A percentile compares a stretch with the other conserved stretches of the same genome.
Evolutionary conservation across 2,888 invertebrate species (phyloP).

Genomic region (Anthoptus insignis): DNA sequence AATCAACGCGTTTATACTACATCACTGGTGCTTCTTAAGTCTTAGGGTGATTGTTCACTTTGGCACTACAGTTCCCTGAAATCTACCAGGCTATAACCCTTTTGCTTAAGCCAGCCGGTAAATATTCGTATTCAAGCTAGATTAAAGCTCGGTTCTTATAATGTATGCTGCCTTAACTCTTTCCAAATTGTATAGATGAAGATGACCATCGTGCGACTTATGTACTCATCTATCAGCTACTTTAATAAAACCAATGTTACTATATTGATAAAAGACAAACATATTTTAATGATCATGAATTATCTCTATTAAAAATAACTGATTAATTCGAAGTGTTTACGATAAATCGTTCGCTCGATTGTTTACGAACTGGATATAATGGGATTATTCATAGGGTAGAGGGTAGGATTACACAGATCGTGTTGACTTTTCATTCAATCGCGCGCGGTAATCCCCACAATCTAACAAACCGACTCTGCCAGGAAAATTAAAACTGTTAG

Average conservation of each 20-base stretch:
- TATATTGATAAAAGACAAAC: not conserved
- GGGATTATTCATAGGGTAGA: slow-evolving; percentile 34
- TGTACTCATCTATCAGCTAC: not conserved
- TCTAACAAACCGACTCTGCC: slow-evolving; percentile 11
- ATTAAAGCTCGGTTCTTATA: too few species aligned
- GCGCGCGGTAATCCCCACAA: slow-evolving; percentile 14
- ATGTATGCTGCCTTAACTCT: too few species aligned
- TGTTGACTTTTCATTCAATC: slow-evolving; percentile 26
- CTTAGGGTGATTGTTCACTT: too few species aligned
- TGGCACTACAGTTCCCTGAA: too few species aligned
- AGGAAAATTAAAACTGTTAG: slow-evolving; percentile 5
- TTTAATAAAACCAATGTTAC: not conserved
- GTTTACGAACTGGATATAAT: slow-evolving; percentile 24
- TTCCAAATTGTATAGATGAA: too few species aligned
- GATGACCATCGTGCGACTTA: not conserved
- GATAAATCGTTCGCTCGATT: slow-evolving; percentile 19
- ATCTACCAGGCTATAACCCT: too few species aligned
- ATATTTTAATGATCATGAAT: not conserved
- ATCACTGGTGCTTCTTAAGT: too few species aligned
- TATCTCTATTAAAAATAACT: slow-evolving; percentile 6
- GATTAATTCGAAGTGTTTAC: slow-evolving; percentile 13
- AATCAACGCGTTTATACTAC: too few species aligned
- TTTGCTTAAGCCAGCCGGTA: too few species aligned
- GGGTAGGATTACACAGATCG: slow-evolving; percentile 12
- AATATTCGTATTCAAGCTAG: too few species aligned